Percentiles rank a stretch among this genome's conserved stretches.
Evolutionary conservation across 1,140 invertebrate genomes (phyloP).

Genomic region (Papilio aristodemus): DNA sequence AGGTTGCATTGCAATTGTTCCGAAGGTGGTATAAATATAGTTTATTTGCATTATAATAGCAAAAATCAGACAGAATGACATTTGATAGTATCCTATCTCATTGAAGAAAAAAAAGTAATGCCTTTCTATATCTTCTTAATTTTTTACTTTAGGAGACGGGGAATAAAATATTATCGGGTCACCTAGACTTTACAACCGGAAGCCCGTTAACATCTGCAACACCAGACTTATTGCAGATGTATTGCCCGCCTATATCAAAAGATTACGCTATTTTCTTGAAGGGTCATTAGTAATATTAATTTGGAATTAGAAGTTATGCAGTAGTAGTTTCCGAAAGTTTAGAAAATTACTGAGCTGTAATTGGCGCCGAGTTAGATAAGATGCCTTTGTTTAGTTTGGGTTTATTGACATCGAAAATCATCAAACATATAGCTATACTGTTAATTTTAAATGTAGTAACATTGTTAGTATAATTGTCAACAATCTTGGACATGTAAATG

Average conservation of each 20-base stretch:
- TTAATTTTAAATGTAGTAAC: conserved; percentile 4
- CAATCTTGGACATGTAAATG: neutral
- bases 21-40: neutral
- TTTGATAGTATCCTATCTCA: neutral
- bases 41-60: neutral
- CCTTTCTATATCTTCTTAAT: neutral
- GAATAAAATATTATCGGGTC: too few species aligned
- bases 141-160: too few species aligned
- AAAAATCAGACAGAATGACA: neutral
- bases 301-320: neutral
- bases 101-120: neutral
- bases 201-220: too few species aligned
- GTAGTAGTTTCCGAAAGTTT: neutral
- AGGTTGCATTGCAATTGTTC: neutral
- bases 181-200: too few species aligned
- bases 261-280: too few species aligned
- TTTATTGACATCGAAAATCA: conserved; percentile 1
- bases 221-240: too few species aligned
- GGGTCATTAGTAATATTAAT: too few species aligned
- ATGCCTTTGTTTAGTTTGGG: conserved; percentile 4
- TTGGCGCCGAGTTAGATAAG: conserved; percentile 20
- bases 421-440: neutral
- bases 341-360: neutral
- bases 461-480: conserved; percentile 4
- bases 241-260: too few species aligned